Evolutionary conservation across 1,140 invertebrate genomes (phyloP).

Genomic region (Drosophila burlai): DNA sequence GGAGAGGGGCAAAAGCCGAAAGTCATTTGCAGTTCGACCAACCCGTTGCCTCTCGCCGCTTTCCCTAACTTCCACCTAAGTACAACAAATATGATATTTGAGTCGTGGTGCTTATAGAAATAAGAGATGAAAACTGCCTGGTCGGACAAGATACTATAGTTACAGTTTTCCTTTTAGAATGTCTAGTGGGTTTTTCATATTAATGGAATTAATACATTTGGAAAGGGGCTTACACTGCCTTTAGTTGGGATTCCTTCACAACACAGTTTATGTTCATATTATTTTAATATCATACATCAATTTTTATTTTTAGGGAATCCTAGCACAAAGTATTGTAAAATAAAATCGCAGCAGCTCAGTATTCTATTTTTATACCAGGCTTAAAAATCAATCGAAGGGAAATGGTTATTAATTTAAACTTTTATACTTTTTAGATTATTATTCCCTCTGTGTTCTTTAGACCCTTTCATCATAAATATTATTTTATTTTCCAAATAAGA

Average conservation of each 20-base stretch:
- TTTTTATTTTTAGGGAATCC: not conserved
- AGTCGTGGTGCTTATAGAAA: conserved; percentile 12
- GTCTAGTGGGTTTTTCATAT: not conserved
- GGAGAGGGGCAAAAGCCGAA: conserved; percentile 38
- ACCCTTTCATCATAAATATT: not conserved
- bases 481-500: not conserved
- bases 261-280: not conserved
- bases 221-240: not conserved
- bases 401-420: conserved; percentile 2
- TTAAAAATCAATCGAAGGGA: conserved; percentile 2
- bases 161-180: not conserved
- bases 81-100: conserved; percentile 24
- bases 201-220: not conserved
- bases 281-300: not conserved
- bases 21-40: conserved; percentile 79
- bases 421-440: not conserved
- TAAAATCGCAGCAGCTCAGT: not conserved
- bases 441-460: not conserved
- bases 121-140: conserved; percentile 26
- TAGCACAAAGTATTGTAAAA: no score
- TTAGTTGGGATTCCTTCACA: no score
- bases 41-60: conserved; percentile 51
- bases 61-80: conserved; percentile 33
- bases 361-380: not conserved
- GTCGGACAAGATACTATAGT: conserved; percentile 32